Evolutionary conservation across 2,888 invertebrate species (phyloP).

Genomic region (Alentia gelatinosa): DNA sequence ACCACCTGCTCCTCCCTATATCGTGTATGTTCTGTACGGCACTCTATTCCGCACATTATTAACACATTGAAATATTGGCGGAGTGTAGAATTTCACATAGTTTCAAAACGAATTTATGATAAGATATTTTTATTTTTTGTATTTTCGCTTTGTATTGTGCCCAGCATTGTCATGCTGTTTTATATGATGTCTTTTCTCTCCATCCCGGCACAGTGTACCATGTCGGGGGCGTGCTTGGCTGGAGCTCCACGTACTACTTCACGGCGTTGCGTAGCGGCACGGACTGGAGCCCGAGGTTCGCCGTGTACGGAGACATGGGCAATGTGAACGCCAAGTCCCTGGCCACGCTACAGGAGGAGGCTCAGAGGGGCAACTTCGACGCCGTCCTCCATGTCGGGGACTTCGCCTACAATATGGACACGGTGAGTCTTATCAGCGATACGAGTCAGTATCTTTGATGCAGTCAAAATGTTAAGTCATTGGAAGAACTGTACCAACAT

Average conservation of each 20-base stretch:
- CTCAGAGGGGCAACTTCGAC: conserved; percentile 87
- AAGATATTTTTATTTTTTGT: too few species aligned
- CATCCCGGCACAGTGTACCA: conserved; percentile 73
- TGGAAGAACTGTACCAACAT: too few species aligned
- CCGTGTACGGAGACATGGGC: conserved; percentile 96
- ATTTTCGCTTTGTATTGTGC: too few species aligned
- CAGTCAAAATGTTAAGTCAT: too few species aligned
- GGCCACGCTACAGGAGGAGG: conserved; percentile 90
- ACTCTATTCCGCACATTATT: too few species aligned
- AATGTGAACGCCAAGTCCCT: conserved; percentile 94
- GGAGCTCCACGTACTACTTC: conserved; percentile 91
- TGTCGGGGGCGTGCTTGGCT: conserved; percentile 83
- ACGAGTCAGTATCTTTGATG: too few species aligned
- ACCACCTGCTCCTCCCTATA: too few species aligned
- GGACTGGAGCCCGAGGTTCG: conserved; percentile 89
- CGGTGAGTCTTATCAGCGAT: conserved; percentile 82
- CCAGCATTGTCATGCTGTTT: background rate
- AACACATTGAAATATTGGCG: too few species aligned
- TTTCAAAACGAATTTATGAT: too few species aligned
- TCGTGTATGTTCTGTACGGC: too few species aligned
- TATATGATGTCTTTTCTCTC: background rate
- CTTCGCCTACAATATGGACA: conserved; percentile 96
- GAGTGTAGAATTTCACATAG: too few species aligned
- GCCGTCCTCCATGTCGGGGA: conserved; percentile 93
- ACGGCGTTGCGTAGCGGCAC: conserved; percentile 85